Percentiles rank a stretch among this genome's conserved stretches.
phyloP scores from a whole-genome alignment of 2,888 invertebrate species.

The Morpho helenor region DNA sequence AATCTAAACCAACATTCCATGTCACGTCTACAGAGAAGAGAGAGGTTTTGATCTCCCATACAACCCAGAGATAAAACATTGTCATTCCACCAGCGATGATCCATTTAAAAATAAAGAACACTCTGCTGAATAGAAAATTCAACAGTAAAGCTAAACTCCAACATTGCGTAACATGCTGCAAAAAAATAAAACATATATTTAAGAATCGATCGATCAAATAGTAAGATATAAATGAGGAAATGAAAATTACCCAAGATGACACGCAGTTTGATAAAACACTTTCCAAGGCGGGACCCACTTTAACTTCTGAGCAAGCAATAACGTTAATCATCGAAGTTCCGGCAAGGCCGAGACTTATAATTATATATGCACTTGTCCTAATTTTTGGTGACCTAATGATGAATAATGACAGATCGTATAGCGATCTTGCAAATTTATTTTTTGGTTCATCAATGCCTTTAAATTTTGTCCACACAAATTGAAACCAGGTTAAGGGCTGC shows the following conservation, averaged over 20 bases:
- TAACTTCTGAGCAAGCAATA: slow-evolving; percentile 55
- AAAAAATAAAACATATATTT: slow-evolving; percentile 27
- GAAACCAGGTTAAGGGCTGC: slow-evolving; percentile 87
- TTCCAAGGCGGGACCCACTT: slow-evolving; percentile 39
- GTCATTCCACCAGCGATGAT: slow-evolving; percentile 83
- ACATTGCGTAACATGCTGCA: slow-evolving; percentile 88
- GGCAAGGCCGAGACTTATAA: slow-evolving; percentile 82
- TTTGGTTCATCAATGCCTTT: slow-evolving; percentile 77
- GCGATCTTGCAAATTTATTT: slow-evolving; percentile 67
- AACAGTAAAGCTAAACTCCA: slow-evolving; percentile 82
- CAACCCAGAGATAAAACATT: slow-evolving; percentile 82
- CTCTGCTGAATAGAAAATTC: slow-evolving; percentile 90
- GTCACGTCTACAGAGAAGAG: slow-evolving; percentile 81
- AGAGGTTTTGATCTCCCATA: slow-evolving; percentile 81
- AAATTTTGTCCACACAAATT: slow-evolving; percentile 82
- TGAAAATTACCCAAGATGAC: slow-evolving; percentile 68
- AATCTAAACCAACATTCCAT: slow-evolving; percentile 84
- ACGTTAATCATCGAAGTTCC: slow-evolving; percentile 84
- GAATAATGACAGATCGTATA: slow-evolving; percentile 76
- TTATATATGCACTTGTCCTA: slow-evolving; percentile 82
- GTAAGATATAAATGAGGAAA: slow-evolving; percentile 20
- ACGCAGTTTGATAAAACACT: slow-evolving; percentile 65
- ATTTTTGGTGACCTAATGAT: slow-evolving; percentile 82
- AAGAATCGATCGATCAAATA: background rate
- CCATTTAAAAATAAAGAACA: slow-evolving; percentile 91